phyloP scores from a whole-genome alignment of 2,113 vertebrate genomes.

The Oceanites oceanicus region DNA sequence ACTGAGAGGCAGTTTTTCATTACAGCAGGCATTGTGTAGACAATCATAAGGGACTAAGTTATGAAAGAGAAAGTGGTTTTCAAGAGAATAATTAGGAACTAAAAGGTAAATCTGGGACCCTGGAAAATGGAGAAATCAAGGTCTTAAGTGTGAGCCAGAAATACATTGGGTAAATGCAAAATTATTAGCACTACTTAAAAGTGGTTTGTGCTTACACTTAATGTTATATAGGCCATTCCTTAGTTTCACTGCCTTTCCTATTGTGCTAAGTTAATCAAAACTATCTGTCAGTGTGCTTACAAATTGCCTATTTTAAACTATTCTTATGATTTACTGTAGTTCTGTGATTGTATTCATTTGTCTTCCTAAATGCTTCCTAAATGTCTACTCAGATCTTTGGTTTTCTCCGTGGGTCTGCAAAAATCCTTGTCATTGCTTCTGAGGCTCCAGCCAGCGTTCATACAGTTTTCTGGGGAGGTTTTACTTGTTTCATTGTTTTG shows the following conservation, averaged over 20 bases:
- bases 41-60: neutral
- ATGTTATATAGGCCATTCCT: neutral
- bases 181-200: neutral
- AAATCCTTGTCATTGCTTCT: neutral
- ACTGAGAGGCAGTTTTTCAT: neutral
- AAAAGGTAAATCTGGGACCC: neutral
- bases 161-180: neutral
- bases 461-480: neutral
- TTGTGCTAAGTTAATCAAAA: neutral
- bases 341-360: neutral
- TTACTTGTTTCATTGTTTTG: neutral
- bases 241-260: neutral
- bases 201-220: neutral
- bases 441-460: neutral
- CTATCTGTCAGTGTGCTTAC: neutral
- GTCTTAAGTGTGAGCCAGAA: neutral
- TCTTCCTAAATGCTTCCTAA: neutral
- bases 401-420: neutral
- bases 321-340: neutral
- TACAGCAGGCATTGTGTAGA: neutral
- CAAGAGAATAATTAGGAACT: neutral
- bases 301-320: neutral
- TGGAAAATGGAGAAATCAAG: neutral
- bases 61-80: neutral
- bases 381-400: neutral